A percentile compares a stretch with the other conserved stretches of the same genome.
These are phyloP conservation scores for Menidia menidia DNA, from an alignment of 2,797 vertebrate genomes.

Conservation along the genomic window DNA sequence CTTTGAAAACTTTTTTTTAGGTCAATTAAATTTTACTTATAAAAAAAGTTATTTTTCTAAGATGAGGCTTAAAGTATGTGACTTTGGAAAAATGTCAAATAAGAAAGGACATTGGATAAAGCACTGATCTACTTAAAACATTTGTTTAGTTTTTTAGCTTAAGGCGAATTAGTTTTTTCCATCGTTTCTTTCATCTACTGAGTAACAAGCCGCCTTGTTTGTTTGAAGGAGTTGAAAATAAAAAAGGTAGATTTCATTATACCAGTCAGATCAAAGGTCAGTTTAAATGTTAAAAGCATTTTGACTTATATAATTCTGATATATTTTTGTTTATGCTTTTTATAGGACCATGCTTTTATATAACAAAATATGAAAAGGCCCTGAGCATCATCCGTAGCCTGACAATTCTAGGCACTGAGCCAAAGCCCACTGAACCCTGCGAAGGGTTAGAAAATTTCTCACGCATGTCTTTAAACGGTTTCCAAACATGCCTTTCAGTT, in stretches of 20 bases:
- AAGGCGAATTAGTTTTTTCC: neutral
- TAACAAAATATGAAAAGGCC: slow-evolving; percentile 33
- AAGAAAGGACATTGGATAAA: neutral
- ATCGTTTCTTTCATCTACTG: neutral
- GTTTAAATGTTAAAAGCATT: neutral
- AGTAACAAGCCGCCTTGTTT: neutral
- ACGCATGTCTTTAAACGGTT: slow-evolving; percentile 75
- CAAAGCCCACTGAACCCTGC: slow-evolving; percentile 84
- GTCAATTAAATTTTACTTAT: no score
- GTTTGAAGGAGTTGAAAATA: neutral
- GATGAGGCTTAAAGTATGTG: neutral
- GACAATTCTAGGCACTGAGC: slow-evolving; percentile 83
- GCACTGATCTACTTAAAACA: neutral
- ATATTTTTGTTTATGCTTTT: slow-evolving; percentile 29
- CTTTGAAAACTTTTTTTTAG: neutral
- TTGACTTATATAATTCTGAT: neutral
- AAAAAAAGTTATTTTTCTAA: neutral
- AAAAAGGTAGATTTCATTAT: neutral
- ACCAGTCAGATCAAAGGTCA: neutral
- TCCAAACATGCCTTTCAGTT: slow-evolving; percentile 32
- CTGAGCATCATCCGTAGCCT: slow-evolving; percentile 48
- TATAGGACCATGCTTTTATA: slow-evolving; percentile 23
- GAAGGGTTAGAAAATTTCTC: slow-evolving; percentile 90
- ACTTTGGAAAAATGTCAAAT: neutral
- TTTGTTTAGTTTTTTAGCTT: neutral